Evolutionary conservation across 2,113 vertebrate genomes (phyloP).

Genomic region (Petrocephalus microphthalmus): DNA sequence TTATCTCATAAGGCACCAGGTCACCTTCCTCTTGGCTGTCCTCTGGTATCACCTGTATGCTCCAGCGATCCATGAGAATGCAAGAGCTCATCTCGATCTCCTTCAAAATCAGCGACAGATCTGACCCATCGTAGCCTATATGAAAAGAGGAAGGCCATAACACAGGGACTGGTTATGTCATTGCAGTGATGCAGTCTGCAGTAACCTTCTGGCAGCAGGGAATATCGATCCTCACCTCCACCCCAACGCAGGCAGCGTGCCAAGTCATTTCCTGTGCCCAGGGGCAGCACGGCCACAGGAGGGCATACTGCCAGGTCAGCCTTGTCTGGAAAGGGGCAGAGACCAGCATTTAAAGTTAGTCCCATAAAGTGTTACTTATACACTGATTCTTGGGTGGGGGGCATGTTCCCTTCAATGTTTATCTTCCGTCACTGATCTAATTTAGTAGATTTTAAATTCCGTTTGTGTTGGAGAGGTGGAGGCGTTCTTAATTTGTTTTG

Average conservation of each 20-base stretch:
- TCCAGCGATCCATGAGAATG: slow-evolving; percentile 82
- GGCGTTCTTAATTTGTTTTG: too few species aligned
- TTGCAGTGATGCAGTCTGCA: neutral
- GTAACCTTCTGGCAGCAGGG: neutral
- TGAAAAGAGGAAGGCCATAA: neutral
- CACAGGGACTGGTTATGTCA: neutral
- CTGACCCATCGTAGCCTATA: slow-evolving; percentile 76
- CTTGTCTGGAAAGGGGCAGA: slow-evolving; percentile 61
- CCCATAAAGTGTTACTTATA: neutral
- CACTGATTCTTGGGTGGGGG: neutral
- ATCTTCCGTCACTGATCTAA: neutral
- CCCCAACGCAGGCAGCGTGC: slow-evolving; percentile 86
- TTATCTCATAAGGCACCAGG: slow-evolving; percentile 85
- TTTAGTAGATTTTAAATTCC: neutral
- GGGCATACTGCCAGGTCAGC: slow-evolving; percentile 63
- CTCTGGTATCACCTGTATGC: slow-evolving; percentile 71
- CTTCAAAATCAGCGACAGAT: slow-evolving; percentile 71
- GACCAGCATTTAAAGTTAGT: neutral
- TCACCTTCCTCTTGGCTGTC: slow-evolving; percentile 72
- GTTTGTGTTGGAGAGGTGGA: neutral
- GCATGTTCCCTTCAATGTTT: neutral
- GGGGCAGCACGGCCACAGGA: slow-evolving; percentile 68
- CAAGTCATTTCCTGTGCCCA: slow-evolving; percentile 75
- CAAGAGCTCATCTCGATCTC: slow-evolving; percentile 68
- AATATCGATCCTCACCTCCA: slow-evolving; percentile 62